Evolutionary conservation across 2,113 vertebrate species (phyloP).

Genomic region (Columbina picui): DNA sequence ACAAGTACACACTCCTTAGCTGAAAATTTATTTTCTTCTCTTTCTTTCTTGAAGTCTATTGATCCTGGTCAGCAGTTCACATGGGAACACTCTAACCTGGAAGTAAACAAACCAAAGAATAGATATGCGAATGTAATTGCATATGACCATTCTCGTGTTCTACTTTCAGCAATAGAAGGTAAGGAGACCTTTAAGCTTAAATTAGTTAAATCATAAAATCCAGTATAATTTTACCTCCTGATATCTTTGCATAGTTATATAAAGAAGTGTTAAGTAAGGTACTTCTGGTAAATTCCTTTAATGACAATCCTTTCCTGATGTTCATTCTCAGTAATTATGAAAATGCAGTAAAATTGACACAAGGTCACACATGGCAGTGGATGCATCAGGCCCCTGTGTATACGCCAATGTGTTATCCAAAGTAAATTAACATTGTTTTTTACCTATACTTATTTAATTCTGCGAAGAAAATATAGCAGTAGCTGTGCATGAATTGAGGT

Average conservation of each 20-base stretch:
- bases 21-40: slow-evolving; percentile 31
- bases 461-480: background rate
- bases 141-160: slow-evolving; percentile 95
- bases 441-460: background rate
- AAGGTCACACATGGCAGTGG: background rate
- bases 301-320: background rate
- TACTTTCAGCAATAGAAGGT: slow-evolving; percentile 97
- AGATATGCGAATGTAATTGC: slow-evolving; percentile 99
- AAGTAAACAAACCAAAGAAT: slow-evolving; percentile 99
- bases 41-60: slow-evolving; percentile 86
- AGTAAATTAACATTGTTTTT: background rate
- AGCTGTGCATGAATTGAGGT: background rate
- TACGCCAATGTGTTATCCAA: background rate
- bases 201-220: background rate
- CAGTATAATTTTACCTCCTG: background rate
- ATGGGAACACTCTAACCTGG: slow-evolving; percentile 98
- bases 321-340: background rate
- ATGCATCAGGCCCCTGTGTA: background rate
- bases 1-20: background rate
- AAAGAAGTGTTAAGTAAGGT: background rate
- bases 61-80: slow-evolving; percentile 98
- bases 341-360: background rate
- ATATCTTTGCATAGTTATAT: background rate
- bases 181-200: slow-evolving; percentile 59
- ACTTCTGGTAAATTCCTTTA: background rate